phyloP scores from a whole-genome alignment of 2,797 vertebrate species.

The Coregonus sp. region DNA sequence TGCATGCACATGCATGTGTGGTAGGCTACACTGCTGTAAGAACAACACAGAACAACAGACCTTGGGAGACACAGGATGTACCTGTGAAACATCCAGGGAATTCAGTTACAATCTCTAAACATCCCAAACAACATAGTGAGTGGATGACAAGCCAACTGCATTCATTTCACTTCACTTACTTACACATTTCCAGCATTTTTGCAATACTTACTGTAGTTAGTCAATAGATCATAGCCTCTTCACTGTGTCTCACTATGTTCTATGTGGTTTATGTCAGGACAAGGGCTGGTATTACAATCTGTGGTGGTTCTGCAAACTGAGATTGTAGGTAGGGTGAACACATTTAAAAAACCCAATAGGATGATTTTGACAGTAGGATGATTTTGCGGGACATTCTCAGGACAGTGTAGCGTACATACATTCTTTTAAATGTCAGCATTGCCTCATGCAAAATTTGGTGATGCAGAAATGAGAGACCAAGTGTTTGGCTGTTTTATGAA shows the following conservation, averaged over 20 bases:
- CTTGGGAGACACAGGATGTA: background rate
- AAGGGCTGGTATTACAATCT: background rate
- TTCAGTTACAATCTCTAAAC: background rate
- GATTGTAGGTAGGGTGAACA: too few relatives aligned
- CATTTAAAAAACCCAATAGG: too few relatives aligned
- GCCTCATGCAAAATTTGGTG: too few relatives aligned
- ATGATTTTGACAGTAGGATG: too few relatives aligned
- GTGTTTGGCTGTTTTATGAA: too few relatives aligned
- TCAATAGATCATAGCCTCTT: background rate
- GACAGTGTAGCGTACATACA: too few relatives aligned
- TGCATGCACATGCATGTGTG: background rate
- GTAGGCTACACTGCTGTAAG: background rate
- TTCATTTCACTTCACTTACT: background rate
- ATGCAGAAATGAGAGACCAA: too few relatives aligned
- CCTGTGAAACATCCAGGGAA: background rate
- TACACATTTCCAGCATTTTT: background rate
- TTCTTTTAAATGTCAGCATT: too few relatives aligned
- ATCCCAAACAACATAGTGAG: background rate
- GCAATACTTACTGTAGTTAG: background rate
- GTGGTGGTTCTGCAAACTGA: background rate
- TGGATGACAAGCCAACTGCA: background rate
- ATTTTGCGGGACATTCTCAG: too few relatives aligned
- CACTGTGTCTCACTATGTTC: background rate
- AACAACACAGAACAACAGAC: background rate
- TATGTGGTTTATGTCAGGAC: background rate